Base-by-base conservation (phyloP, 2,797 vertebrate species). In the Hirundo rustica region DNA sequence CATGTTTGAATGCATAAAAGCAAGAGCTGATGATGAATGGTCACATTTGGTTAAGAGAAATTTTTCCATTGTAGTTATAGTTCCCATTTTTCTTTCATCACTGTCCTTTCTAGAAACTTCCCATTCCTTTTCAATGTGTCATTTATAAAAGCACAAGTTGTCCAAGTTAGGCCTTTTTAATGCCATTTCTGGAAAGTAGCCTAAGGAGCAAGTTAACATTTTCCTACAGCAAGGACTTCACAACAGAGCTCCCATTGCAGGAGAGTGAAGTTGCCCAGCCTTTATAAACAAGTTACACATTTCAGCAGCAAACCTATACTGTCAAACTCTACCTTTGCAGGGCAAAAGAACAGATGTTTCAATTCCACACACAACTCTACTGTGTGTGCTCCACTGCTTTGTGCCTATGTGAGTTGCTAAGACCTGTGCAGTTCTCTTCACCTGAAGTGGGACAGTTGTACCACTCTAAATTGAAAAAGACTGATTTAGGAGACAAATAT, bases 91-190 rank as follows among this genome's bases (percentile, higher is more conserved):
- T 93, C 57, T 95, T 92, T 82, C 64, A 71, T 79, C 21, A 14
- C 25, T 91, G 67, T 89, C 75, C 68, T 95, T 95, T 96, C 78
- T 92, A 76, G 47, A 89, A 73, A 74, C 32, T 94, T 76, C 45
- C 42, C 36, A 64, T 42, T 82, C 18, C 67, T 81, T 93, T 85
- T 79, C 42, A 75, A 94, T 26, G 19, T 70, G 45, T 78, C 90
- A 84, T 93, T 92, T 92, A 86, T 65, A 95, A 82, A 95, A 86
- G n/a, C 1, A 1, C 42, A 78, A 88, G 20, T 66, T 20, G 27
- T 78, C n/a, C n/a, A 84, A 75, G 47, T 38, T 32, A 45, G 36
- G 30, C 30, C 22, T 84, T 77, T 82, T 82, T 82, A 17, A 60
- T 67, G 21, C 6, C 3, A 2, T 87, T 93, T 93, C 64, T 85